Conservation (phyloP, 2,797 vertebrate species). For the Lithobates pipiens region DNA sequence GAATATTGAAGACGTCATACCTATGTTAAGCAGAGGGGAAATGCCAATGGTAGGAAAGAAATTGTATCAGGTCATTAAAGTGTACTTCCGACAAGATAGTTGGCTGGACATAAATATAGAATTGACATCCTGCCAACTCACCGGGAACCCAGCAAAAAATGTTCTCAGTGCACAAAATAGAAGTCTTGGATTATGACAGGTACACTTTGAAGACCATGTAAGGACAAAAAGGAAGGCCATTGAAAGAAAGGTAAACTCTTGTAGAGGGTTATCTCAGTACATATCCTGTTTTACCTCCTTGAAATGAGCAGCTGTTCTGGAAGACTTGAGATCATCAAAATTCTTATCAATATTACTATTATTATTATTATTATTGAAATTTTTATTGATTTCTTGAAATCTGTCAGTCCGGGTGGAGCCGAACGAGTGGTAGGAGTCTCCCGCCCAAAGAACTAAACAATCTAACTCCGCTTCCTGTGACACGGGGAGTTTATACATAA, state of each 20-base stretch:
- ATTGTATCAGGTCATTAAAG: background rate
- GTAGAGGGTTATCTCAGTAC: slow-evolving; percentile 32
- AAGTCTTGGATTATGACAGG: too few relatives aligned
- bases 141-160: too few relatives aligned
- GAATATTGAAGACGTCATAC: background rate
- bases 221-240: too few relatives aligned
- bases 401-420: slow-evolving; percentile 50
- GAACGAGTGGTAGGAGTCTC: slow-evolving; percentile 53
- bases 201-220: too few relatives aligned
- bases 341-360: slow-evolving; percentile 51
- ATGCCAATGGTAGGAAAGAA: background rate
- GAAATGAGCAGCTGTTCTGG: slow-evolving; percentile 49
- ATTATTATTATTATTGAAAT: slow-evolving; percentile 53
- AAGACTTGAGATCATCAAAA: slow-evolving; percentile 47
- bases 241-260: background rate
- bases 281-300: slow-evolving; percentile 57
- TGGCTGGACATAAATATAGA: background rate
- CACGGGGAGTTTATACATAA: slow-evolving; percentile 59
- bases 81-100: background rate
- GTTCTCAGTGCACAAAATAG: too few relatives aligned
- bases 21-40: background rate
- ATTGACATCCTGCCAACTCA: background rate
- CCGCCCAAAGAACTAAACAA: slow-evolving; percentile 56
- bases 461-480: slow-evolving; percentile 62
- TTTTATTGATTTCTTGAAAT: slow-evolving; percentile 57